These are phyloP conservation scores for Andrena dorsata DNA, from an alignment of 2,888 invertebrate genomes.

Conservation along the genomic window DNA sequence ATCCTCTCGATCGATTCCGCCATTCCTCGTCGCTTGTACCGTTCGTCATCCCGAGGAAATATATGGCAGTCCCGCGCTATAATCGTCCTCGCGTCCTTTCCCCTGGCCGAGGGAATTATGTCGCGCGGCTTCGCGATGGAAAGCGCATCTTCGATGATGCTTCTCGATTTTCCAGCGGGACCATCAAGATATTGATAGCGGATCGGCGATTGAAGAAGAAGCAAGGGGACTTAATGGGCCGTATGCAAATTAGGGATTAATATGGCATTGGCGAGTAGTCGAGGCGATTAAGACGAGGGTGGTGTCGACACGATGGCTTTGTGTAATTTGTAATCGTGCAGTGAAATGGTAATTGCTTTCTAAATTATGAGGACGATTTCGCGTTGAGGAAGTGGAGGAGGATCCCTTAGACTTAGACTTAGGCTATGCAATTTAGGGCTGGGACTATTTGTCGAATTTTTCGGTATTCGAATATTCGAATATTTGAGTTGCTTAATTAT, in stretches of 20 bases:
- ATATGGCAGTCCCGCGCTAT: conserved; percentile 14
- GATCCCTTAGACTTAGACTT: too few relatives aligned
- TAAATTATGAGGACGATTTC: neutral
- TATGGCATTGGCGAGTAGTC: conserved; percentile 35
- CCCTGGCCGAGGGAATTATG: neutral
- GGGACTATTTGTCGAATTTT: too few relatives aligned
- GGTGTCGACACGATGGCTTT: conserved; percentile 30
- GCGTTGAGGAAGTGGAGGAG: conserved; percentile 31
- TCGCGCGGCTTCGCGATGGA: neutral
- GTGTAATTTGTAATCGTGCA: conserved; percentile 24
- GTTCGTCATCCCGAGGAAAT: conserved; percentile 32
- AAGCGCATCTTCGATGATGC: neutral
- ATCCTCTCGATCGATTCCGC: conserved; percentile 33
- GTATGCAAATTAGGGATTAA: conserved; percentile 55
- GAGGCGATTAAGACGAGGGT: conserved; percentile 45
- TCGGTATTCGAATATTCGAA: too few relatives aligned
- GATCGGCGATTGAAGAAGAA: conserved; percentile 32
- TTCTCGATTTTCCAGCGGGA: neutral
- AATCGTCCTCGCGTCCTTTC: neutral
- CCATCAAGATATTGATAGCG: neutral
- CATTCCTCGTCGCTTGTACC: conserved; percentile 18
- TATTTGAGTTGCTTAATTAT: too few relatives aligned
- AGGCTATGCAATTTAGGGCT: too few relatives aligned
- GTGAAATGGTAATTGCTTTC: too few relatives aligned
- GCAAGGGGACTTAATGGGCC: conserved; percentile 25